A percentile compares a stretch with the other conserved stretches of the same genome.
phyloP scores from a whole-genome alignment of 2,113 vertebrate genomes.

The Peromyscus leucopus region DNA sequence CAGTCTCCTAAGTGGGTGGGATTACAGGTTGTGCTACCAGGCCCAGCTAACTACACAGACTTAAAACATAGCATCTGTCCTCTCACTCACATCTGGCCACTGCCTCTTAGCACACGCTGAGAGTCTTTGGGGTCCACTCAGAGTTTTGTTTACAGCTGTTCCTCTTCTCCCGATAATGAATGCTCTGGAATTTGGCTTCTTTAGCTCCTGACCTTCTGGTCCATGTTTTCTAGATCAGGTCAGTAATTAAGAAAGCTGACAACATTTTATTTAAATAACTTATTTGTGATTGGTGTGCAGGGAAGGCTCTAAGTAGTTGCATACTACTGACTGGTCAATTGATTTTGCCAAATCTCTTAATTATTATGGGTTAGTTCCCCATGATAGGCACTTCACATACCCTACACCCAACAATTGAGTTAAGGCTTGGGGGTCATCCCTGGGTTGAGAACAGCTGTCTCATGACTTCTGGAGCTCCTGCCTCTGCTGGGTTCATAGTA shows the following conservation, averaged over 20 bases:
- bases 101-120: neutral
- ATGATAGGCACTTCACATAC: neutral
- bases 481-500: neutral
- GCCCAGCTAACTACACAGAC: neutral
- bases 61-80: neutral
- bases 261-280: conserved; percentile 76
- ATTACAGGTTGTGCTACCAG: neutral
- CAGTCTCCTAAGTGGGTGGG: neutral
- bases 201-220: neutral
- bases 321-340: conserved; percentile 55
- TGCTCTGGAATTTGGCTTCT: neutral
- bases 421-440: neutral
- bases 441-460: conserved; percentile 12
- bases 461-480: conserved; percentile 15
- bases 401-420: neutral
- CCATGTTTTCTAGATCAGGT: conserved; percentile 50
- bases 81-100: neutral
- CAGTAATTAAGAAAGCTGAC: neutral
- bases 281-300: conserved; percentile 50
- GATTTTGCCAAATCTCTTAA: conserved; percentile 57
- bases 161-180: neutral
- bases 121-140: neutral
- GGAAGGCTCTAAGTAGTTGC: conserved; percentile 61
- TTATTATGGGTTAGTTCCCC: conserved; percentile 11
- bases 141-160: neutral